Conservation (phyloP, 2,113 vertebrate genomes). For the Hypanus sabinus region DNA sequence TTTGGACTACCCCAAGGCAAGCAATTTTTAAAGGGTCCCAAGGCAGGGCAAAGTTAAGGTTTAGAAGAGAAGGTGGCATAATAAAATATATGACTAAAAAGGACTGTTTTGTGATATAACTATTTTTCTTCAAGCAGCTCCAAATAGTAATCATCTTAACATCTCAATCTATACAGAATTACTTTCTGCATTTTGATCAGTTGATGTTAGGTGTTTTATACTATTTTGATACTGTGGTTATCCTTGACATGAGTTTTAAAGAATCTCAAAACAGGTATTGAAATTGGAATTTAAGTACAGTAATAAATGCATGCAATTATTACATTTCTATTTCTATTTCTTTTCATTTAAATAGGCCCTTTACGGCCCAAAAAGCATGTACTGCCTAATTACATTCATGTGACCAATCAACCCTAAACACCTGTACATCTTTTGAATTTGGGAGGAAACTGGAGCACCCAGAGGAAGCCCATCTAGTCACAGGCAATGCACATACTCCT, state of each 20-base stretch:
- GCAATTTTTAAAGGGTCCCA: background rate
- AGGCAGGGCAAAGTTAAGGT: background rate
- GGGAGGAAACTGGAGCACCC: no score
- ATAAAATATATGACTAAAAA: background rate
- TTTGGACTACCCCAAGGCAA: background rate
- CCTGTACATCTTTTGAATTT: no score
- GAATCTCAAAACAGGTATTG: background rate
- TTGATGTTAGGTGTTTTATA: background rate
- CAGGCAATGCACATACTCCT: no score
- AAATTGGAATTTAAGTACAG: background rate
- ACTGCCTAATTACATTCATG: no score
- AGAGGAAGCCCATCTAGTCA: no score
- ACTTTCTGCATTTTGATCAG: background rate
- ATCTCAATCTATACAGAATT: background rate
- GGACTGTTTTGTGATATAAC: background rate
- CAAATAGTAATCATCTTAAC: background rate
- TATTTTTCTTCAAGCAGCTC: background rate
- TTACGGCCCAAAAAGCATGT: no score
- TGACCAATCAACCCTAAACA: no score
- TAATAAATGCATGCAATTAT: background rate
- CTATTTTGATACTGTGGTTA: background rate
- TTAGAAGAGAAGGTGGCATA: background rate
- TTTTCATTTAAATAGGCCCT: no score
- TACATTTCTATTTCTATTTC: background rate
- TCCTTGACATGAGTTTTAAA: background rate